Percentiles rank a stretch among this genome's conserved stretches.
Evolutionary conservation across 1,140 invertebrate species (phyloP).

Genomic region (Ceratoteleas bidentatus): DNA sequence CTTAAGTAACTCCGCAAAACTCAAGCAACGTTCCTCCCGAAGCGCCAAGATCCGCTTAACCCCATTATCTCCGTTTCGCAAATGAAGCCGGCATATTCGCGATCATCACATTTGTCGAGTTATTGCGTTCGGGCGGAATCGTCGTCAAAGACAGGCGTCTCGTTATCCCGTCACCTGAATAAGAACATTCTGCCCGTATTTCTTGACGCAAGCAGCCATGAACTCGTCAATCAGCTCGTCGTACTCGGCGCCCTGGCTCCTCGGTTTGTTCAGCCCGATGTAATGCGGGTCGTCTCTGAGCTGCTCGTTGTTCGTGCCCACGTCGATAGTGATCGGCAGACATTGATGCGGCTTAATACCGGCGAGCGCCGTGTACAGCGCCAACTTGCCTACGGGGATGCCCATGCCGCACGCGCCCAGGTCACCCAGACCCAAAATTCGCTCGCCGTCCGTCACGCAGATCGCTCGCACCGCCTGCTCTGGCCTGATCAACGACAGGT

Average conservation of each 20-base stretch:
- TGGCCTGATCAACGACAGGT: constrained; percentile 86
- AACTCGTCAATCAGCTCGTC: constrained; percentile 99
- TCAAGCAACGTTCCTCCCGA: too few species aligned
- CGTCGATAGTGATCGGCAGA: constrained; percentile 95
- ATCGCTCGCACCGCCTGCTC: constrained; percentile 95
- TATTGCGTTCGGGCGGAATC: constrained; percentile 32
- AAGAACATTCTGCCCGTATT: constrained; percentile 94
- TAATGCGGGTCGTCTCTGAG: constrained; percentile 97
- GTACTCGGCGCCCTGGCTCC: constrained; percentile 93
- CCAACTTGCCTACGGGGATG: constrained; percentile 96
- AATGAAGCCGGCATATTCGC: neutral
- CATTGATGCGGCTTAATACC: constrained; percentile 96
- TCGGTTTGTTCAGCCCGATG: constrained; percentile 93
- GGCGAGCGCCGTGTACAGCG: constrained; percentile 95
- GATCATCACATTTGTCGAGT: constrained; percentile 27
- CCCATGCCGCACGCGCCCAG: constrained; percentile 97
- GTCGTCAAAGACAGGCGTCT: constrained; percentile 49
- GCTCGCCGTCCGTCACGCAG: constrained; percentile 96
- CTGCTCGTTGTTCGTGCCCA: constrained; percentile 95
- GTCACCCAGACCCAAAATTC: constrained; percentile 96
- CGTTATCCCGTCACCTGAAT: constrained; percentile 85
- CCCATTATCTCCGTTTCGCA: neutral
- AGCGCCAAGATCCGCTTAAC: too few species aligned
- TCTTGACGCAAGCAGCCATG: constrained; percentile 96
- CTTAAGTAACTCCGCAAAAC: too few species aligned